These are phyloP conservation scores for Caenorhabditis elegans DNA, from an alignment of 1,140 invertebrate species.

Conservation along the genomic window DNA sequence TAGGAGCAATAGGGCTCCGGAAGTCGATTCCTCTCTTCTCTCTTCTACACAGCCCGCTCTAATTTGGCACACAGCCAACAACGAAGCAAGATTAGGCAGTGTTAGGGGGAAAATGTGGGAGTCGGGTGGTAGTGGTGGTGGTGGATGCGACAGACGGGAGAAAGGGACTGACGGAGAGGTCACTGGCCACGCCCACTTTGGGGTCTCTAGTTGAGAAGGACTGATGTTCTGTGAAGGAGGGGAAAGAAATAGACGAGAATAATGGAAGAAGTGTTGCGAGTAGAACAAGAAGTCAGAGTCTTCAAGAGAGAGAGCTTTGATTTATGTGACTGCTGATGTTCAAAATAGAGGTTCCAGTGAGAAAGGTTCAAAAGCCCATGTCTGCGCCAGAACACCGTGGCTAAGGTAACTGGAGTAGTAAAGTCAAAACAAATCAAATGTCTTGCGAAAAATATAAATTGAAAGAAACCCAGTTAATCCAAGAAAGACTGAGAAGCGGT, in stretches of 20 bases:
- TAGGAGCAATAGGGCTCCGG: not conserved
- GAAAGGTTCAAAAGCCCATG: no score
- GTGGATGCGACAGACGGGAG: constrained; percentile 22
- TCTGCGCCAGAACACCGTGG: no score
- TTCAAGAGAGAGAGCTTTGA: not conserved
- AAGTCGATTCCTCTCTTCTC: not conserved
- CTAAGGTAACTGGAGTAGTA: no score
- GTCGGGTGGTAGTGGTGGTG: not conserved
- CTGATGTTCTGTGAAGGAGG: not conserved
- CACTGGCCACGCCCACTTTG: constrained; percentile 7
- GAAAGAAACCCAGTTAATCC: not conserved
- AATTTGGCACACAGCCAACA: not conserved
- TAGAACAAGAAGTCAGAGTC: not conserved
- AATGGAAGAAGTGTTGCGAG: constrained; percentile 1
- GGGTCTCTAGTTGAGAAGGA: no score
- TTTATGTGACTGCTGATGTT: not conserved
- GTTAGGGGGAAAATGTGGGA: not conserved
- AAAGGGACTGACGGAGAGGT: not conserved
- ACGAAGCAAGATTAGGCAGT: constrained; percentile 22
- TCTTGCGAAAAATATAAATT: no score
- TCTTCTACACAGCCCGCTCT: not conserved
- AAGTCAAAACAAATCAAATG: no score
- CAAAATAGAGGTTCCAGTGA: no score
- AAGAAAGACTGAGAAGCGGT: not conserved
- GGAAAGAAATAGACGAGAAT: not conserved